Conservation (phyloP, 2,888 invertebrate species). For the Diabrotica balteata region DNA sequence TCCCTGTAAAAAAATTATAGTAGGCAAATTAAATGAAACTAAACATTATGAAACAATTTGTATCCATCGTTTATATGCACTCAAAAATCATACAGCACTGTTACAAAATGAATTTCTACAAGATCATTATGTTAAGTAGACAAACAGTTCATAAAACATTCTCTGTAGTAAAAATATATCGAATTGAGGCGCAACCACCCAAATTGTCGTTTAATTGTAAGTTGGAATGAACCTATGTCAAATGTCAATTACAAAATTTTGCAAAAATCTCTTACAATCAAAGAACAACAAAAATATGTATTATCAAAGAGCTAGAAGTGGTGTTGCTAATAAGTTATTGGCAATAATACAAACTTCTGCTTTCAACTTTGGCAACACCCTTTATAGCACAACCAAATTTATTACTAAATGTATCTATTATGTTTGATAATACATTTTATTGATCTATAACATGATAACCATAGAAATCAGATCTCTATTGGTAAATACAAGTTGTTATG, state of each 20-base stretch:
- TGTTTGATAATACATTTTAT: too few relatives aligned
- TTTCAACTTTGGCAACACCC: too few relatives aligned
- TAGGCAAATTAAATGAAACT: slow-evolving; percentile 46
- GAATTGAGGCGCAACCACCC: slow-evolving; percentile 43
- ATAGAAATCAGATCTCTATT: too few relatives aligned
- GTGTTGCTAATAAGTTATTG: too few relatives aligned
- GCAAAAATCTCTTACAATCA: slow-evolving; percentile 39
- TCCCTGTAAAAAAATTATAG: background rate
- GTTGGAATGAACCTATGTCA: slow-evolving; percentile 55
- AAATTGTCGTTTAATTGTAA: slow-evolving; percentile 39
- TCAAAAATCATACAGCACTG: slow-evolving; percentile 59
- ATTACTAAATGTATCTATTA: background rate
- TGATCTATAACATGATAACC: too few relatives aligned
- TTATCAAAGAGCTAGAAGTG: too few relatives aligned
- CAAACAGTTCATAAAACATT: slow-evolving; percentile 49
- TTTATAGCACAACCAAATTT: too few relatives aligned
- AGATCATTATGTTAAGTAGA: slow-evolving; percentile 54
- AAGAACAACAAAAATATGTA: slow-evolving; percentile 1
- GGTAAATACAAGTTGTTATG: too few relatives aligned
- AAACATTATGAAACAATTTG: slow-evolving; percentile 59
- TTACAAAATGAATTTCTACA: slow-evolving; percentile 57
- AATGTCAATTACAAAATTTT: slow-evolving; percentile 41
- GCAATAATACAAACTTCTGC: too few relatives aligned
- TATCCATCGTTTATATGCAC: slow-evolving; percentile 60
- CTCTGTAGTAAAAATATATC: slow-evolving; percentile 57